A percentile compares a stretch with the other conserved stretches of the same genome.
phyloP scores from a whole-genome alignment of 2,888 invertebrate species.

The Scaptomyza reducta region DNA sequence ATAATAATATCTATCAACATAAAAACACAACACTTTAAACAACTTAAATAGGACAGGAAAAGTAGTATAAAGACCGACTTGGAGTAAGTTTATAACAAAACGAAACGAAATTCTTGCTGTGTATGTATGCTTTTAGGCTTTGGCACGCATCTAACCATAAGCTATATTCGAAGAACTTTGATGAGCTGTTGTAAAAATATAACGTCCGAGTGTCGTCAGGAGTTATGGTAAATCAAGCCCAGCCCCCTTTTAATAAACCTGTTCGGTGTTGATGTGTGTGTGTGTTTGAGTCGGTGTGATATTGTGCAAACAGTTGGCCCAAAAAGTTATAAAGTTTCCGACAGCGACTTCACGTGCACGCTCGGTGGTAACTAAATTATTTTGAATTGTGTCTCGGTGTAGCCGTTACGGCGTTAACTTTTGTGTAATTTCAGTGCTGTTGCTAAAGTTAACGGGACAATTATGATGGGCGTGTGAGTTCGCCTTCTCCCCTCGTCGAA shows the following conservation, averaged over 20 bases:
- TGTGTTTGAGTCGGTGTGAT: constrained; percentile 31
- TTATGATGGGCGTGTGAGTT: constrained; percentile 31
- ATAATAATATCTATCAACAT: too few relatives aligned
- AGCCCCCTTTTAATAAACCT: neutral
- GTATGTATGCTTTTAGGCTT: constrained; percentile 4
- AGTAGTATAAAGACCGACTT: too few relatives aligned
- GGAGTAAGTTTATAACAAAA: too few relatives aligned
- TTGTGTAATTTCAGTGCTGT: constrained; percentile 44
- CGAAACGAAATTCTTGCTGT: constrained; percentile 2
- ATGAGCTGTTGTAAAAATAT: constrained; percentile 77
- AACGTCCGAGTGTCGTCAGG: constrained; percentile 72
- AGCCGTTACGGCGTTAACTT: constrained; percentile 28
- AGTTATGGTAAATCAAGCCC: constrained; percentile 64
- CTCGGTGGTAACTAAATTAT: constrained; percentile 73
- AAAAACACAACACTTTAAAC: too few relatives aligned
- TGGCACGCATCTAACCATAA: constrained; percentile 41
- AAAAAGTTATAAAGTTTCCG: constrained; percentile 74
- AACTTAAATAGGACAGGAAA: too few relatives aligned
- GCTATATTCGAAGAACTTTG: constrained; percentile 54
- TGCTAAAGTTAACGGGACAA: constrained; percentile 42
- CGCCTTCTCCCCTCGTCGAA: neutral
- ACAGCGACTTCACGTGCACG: constrained; percentile 62
- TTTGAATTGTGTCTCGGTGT: constrained; percentile 53
- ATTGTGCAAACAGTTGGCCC: constrained; percentile 67
- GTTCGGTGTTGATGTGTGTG: constrained; percentile 1